These are phyloP conservation scores for Himalopsyche japonica DNA, from an alignment of 2,888 invertebrate genomes.

Conservation along the genomic window DNA sequence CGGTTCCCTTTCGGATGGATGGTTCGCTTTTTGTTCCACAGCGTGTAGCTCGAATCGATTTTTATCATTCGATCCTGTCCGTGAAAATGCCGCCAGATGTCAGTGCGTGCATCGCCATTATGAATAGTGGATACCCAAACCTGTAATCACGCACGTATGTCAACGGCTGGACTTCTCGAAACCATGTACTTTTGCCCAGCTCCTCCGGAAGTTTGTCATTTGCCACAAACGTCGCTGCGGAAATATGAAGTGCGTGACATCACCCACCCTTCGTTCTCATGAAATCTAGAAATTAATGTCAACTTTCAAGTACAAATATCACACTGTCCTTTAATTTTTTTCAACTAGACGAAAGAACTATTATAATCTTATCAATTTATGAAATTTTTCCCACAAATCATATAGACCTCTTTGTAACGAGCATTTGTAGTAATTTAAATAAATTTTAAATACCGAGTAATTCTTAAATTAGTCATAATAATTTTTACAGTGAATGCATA, in stretches of 20 bases:
- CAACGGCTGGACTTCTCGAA: neutral
- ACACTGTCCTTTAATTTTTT: neutral
- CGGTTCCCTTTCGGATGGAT: too few relatives aligned
- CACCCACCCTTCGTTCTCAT: neutral
- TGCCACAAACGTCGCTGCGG: constrained; percentile 12
- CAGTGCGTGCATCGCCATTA: neutral
- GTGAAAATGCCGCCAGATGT: constrained; percentile 10
- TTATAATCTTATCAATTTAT: neutral
- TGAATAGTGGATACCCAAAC: neutral
- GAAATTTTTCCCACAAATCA: too few relatives aligned
- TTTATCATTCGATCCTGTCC: constrained; percentile 2
- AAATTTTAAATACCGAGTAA: too few relatives aligned
- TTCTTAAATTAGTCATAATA: too few relatives aligned
- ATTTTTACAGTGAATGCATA: too few relatives aligned
- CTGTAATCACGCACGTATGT: constrained; percentile 16
- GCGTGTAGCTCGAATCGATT: neutral
- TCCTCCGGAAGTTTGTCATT: constrained; percentile 33
- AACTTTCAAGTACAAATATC: neutral
- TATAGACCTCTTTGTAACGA: too few relatives aligned
- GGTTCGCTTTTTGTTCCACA: neutral
- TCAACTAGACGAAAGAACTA: neutral
- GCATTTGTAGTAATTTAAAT: too few relatives aligned
- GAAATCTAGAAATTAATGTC: neutral
- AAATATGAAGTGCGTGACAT: constrained; percentile 26
- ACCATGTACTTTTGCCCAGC: neutral